phyloP scores from a whole-genome alignment of 2,113 vertebrate genomes.

The Colinus virginianus region DNA sequence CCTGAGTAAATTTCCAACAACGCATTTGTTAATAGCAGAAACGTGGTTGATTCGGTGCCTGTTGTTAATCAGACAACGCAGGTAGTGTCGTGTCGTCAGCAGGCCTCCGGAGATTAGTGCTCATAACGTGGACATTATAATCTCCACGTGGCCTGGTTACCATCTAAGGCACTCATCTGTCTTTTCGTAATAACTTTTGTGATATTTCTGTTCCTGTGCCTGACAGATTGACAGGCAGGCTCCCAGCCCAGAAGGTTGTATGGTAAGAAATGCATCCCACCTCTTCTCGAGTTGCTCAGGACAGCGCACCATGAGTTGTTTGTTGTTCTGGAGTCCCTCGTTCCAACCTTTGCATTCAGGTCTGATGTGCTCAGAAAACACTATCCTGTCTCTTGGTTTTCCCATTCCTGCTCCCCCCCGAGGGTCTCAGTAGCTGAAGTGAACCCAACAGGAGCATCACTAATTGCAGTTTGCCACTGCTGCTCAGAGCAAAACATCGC shows the following conservation, averaged over 20 bases:
- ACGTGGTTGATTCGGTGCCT: background rate
- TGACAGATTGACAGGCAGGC: background rate
- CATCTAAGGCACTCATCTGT: background rate
- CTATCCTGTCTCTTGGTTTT: background rate
- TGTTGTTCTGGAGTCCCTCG: background rate
- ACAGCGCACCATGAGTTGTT: background rate
- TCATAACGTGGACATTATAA: slow-evolving; percentile 7
- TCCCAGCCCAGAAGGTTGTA: background rate
- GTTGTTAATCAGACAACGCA: background rate
- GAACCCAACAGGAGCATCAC: background rate
- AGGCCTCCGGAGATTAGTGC: slow-evolving; percentile 15
- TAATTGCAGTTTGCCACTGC: background rate
- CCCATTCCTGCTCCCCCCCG: background rate
- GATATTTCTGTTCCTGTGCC: background rate
- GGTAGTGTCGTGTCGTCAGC: slow-evolving; percentile 1
- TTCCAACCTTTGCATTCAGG: too few relatives aligned
- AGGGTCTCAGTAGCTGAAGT: background rate
- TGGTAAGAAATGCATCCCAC: background rate
- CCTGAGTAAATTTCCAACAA: background rate
- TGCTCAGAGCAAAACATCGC: background rate
- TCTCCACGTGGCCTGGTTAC: slow-evolving; percentile 18
- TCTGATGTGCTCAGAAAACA: too few relatives aligned
- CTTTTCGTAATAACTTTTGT: background rate
- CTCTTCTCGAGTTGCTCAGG: background rate
- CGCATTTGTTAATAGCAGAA: background rate